Evolutionary conservation across 2,113 vertebrate genomes (phyloP), one percentile per base, ranked within the genome.

Genomic region (Salminus brasiliensis): DNA sequence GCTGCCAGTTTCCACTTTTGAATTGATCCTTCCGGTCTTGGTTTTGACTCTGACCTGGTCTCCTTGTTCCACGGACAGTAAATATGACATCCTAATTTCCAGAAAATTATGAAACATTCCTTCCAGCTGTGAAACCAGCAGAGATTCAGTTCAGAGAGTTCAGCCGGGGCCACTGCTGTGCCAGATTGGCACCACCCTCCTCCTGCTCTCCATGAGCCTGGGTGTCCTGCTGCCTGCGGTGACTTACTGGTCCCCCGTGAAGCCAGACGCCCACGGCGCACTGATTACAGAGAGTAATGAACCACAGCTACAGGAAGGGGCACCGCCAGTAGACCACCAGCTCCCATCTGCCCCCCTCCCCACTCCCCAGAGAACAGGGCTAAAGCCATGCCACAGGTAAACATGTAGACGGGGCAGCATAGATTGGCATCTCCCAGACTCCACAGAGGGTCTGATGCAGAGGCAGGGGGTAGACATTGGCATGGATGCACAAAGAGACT

Each of bases 281-380:
- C 69, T 82, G 70, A 82, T 82, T 82, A 82, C 52, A 82, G 70
- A 73, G 81, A 62, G 62, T 82, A 78, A 82, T 82, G 81, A 82
- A 82, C 75, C 81, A 74, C 81, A 82, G 71, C 76, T 53, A 80
- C 78, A 82, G 81, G 81, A 82, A 82, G 70, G 81, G 81, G 81
- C 81, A 82, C 70, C 69, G 72, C 62, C 75, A 74, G 52, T 15
- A 71, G 75, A 77, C 62, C 49, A 78, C 81, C 75, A 41, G 68
- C 55, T 67, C 69, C 69, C 62, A 82, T 62, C 53, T 59, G 68
- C 66, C 53, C 39, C 53, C 39, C 63, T 60, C 60, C 73, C 67
- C 59, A 15, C 67, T 41, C 65, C 57, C 60, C 57, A 76, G 69
- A 74, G 67, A 68, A 77, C 69, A 68, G 78, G 76, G 71, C 66